Percentiles rank a stretch among this genome's conserved stretches.
These are phyloP conservation scores for Lordiphosa collinella DNA, from an alignment of 1,140 invertebrate species.

Conservation along the genomic window DNA sequence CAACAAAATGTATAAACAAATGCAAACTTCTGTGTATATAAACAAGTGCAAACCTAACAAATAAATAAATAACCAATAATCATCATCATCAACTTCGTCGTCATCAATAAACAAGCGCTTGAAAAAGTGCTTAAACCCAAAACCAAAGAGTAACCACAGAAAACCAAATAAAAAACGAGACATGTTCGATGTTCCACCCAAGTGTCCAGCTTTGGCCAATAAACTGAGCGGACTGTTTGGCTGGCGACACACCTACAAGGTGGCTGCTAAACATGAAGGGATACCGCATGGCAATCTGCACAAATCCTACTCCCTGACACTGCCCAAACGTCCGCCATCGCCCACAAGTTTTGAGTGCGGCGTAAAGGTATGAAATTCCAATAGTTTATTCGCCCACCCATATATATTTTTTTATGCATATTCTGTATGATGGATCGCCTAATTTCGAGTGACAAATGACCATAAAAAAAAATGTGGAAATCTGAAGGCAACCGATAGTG, in stretches of 20 bases:
- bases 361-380: constrained; percentile 43
- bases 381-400: not conserved
- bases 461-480: constrained; percentile 32
- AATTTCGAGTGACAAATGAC: constrained; percentile 62
- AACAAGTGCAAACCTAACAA: no score
- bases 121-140: no score
- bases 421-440: constrained; percentile 23
- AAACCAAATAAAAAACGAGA: not conserved
- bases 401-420: not conserved
- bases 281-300: constrained; percentile 81
- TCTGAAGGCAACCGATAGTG: not conserved
- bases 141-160: no score
- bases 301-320: constrained; percentile 78
- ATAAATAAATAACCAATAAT: no score
- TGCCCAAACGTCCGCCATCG: constrained; percentile 70
- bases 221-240: constrained; percentile 86
- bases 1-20: not conserved
- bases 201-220: constrained; percentile 84
- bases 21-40: not conserved
- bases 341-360: constrained; percentile 55
- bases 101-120: not conserved
- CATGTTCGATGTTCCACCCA: constrained; percentile 79
- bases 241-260: constrained; percentile 88
- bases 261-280: constrained; percentile 86
- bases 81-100: not conserved